Conservation (phyloP, 2,888 invertebrate genomes). For the Stegophylla sp. region DNA sequence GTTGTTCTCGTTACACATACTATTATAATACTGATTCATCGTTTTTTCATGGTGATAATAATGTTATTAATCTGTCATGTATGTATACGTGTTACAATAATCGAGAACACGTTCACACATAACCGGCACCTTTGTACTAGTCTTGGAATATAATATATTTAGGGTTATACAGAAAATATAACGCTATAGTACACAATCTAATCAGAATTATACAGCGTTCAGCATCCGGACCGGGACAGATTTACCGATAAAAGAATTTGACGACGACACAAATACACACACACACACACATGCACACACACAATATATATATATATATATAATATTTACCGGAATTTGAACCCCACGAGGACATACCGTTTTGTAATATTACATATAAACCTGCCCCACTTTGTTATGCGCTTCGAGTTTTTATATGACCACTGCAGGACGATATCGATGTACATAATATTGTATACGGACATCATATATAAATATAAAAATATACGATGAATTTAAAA, state of each 20-base stretch:
- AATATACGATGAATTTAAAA: slow-evolving; percentile 19
- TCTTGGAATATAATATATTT: slow-evolving; percentile 2
- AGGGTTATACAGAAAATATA: slow-evolving; percentile 30
- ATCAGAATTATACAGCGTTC: not conserved
- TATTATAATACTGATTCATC: slow-evolving; percentile 22
- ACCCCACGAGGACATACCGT: not conserved
- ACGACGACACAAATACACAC: not conserved
- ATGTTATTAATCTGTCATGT: not conserved
- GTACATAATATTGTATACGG: not conserved
- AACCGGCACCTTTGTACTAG: slow-evolving; percentile 33
- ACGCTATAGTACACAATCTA: slow-evolving; percentile 24
- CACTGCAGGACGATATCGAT: not conserved
- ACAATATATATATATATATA: too few species aligned
- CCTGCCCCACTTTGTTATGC: not conserved
- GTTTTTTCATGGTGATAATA: slow-evolving; percentile 34
- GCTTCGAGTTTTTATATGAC: not conserved
- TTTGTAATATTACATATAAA: not conserved
- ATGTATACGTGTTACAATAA: not conserved
- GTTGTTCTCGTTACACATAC: slow-evolving; percentile 17
- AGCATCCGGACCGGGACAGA: slow-evolving; percentile 22
- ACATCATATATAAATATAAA: not conserved
- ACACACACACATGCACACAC: not conserved
- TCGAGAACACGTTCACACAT: not conserved
- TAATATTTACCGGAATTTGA: not conserved
- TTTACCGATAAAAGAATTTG: slow-evolving; percentile 34